Conservation (phyloP, 2,797 vertebrate species). For the Austrolebias charrua region DNA sequence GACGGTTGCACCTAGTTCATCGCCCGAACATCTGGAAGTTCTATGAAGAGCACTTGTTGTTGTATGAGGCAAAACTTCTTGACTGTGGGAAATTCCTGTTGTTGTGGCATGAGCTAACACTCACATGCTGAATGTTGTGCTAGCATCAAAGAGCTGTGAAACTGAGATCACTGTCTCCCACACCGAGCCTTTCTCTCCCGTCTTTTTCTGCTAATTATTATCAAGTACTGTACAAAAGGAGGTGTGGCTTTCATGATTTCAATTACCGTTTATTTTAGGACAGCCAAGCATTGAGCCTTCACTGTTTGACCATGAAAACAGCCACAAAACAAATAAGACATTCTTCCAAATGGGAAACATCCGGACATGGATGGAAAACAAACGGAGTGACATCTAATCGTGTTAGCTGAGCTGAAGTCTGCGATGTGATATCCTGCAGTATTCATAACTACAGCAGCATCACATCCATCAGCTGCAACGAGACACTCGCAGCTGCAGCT, state of each 20-base stretch:
- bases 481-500: neutral
- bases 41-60: constrained; percentile 1
- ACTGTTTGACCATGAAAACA: constrained; percentile 11
- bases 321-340: constrained; percentile 38
- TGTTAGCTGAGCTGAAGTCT: constrained; percentile 25
- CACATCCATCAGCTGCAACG: constrained; percentile 13
- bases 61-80: constrained; percentile 9
- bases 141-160: constrained; percentile 48
- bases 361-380: constrained; percentile 18
- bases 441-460: constrained; percentile 18
- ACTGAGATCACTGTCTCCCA: constrained; percentile 25
- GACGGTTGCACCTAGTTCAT: neutral
- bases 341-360: constrained; percentile 45
- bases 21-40: neutral
- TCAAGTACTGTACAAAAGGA: constrained; percentile 29
- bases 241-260: constrained; percentile 15
- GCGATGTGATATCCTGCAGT: neutral
- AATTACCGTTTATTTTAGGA: constrained; percentile 33
- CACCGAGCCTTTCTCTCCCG: constrained; percentile 27
- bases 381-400: constrained; percentile 29
- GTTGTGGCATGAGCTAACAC: constrained; percentile 30
- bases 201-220: constrained; percentile 51
- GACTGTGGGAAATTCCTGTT: constrained; percentile 12
- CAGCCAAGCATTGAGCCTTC: constrained; percentile 22
- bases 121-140: constrained; percentile 40